These are phyloP conservation scores for Ferdinandea cuprea DNA, from an alignment of 2,888 invertebrate genomes.

Conservation along the genomic window DNA sequence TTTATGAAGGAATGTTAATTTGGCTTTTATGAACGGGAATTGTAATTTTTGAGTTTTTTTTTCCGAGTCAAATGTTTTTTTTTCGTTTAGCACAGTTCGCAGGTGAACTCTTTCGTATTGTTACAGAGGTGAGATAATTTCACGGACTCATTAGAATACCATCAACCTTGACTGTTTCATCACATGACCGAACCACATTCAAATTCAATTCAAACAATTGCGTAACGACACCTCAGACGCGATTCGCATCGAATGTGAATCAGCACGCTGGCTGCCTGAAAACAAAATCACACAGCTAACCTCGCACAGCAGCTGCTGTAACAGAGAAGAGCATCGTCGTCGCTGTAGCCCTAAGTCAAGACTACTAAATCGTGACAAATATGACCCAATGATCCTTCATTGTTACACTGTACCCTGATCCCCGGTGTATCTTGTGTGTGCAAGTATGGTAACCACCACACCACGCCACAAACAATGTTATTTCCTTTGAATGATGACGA, in stretches of 20 bases:
- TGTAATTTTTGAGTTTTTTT: not conserved
- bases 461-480: slow-evolving; percentile 56
- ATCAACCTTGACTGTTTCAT: no score
- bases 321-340: slow-evolving; percentile 48
- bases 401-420: slow-evolving; percentile 32
- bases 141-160: no score
- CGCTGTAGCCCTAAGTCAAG: slow-evolving; percentile 55
- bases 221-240: not conserved
- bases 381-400: slow-evolving; percentile 72
- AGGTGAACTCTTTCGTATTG: slow-evolving; percentile 28
- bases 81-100: slow-evolving; percentile 12
- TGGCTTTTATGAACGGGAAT: slow-evolving; percentile 22
- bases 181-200: no score
- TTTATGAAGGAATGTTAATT: slow-evolving; percentile 40
- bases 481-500: slow-evolving; percentile 62
- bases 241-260: slow-evolving; percentile 7
- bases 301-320: slow-evolving; percentile 56
- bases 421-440: slow-evolving; percentile 19
- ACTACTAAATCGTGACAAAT: slow-evolving; percentile 71
- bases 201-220: no score
- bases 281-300: slow-evolving; percentile 11
- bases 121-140: not conserved
- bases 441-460: slow-evolving; percentile 16
- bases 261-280: not conserved
- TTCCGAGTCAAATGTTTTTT: not conserved